These are phyloP conservation scores for Nasonovia ribisnigri DNA, from an alignment of 2,888 invertebrate genomes.

Conservation along the genomic window DNA sequence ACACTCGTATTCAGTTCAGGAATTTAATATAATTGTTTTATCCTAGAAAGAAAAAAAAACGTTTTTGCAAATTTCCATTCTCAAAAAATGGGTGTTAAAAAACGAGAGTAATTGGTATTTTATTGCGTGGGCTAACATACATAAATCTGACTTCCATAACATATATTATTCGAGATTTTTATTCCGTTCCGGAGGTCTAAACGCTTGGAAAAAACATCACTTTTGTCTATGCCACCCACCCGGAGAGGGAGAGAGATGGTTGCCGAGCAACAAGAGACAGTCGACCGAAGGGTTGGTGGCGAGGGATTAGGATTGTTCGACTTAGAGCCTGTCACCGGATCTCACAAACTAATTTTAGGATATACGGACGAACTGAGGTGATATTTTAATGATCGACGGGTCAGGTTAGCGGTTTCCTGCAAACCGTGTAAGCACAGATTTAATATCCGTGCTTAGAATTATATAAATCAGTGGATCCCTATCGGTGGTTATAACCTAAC, in stretches of 20 bases:
- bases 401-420: background rate
- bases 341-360: background rate
- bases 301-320: background rate
- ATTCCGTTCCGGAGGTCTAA: background rate
- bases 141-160: background rate
- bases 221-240: background rate
- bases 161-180: background rate
- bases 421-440: background rate
- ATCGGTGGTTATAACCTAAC: background rate
- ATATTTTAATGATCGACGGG: background rate
- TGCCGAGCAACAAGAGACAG: background rate
- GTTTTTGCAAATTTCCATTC: background rate
- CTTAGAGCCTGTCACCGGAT: background rate
- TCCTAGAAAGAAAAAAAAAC: background rate
- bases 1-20: background rate
- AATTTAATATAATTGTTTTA: background rate
- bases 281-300: background rate
- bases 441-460: background rate
- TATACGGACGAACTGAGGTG: background rate
- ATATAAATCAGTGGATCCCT: background rate
- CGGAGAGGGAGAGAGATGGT: background rate
- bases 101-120: background rate
- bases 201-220: background rate
- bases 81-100: background rate
- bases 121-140: background rate